Percentiles rank a stretch among this genome's conserved stretches.
Evolutionary conservation across 53 echinoderm and acorn worm species (phyloP).

Genomic region (Arbacia lixula): DNA sequence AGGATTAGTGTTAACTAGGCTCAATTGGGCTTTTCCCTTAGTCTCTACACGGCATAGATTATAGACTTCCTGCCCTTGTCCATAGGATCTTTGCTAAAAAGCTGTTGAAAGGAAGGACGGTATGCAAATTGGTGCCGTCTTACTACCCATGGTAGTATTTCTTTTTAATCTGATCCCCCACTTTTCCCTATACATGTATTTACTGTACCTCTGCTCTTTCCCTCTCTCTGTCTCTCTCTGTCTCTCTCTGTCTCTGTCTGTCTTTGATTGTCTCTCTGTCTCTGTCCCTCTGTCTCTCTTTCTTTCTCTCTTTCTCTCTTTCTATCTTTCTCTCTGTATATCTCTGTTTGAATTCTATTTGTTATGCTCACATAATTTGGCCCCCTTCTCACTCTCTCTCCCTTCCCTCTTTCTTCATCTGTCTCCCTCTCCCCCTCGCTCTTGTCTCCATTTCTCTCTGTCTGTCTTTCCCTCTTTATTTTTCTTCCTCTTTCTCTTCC

Average conservation of each 20-base stretch:
- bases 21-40: slow-evolving; percentile 21
- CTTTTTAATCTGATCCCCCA: too few relatives aligned
- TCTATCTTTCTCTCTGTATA: neutral
- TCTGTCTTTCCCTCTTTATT: neutral
- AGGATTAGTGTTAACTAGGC: slow-evolving; percentile 22
- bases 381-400: too few relatives aligned
- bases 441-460: neutral
- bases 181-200: neutral
- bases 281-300: neutral
- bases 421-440: neutral
- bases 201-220: neutral
- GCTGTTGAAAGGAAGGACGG: slow-evolving; percentile 33
- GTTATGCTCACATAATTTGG: too few relatives aligned
- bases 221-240: neutral
- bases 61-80: neutral
- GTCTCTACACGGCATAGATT: neutral
- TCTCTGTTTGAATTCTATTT: too few relatives aligned
- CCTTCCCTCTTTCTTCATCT: neutral
- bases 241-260: neutral
- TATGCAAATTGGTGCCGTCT: too few relatives aligned
- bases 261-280: neutral
- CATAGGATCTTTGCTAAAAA: neutral
- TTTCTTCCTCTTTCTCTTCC: neutral
- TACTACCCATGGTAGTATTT: too few relatives aligned
- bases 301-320: neutral